Evolutionary conservation across 1,140 invertebrate species (phyloP).

Genomic region (Calephelis virginiensis): DNA sequence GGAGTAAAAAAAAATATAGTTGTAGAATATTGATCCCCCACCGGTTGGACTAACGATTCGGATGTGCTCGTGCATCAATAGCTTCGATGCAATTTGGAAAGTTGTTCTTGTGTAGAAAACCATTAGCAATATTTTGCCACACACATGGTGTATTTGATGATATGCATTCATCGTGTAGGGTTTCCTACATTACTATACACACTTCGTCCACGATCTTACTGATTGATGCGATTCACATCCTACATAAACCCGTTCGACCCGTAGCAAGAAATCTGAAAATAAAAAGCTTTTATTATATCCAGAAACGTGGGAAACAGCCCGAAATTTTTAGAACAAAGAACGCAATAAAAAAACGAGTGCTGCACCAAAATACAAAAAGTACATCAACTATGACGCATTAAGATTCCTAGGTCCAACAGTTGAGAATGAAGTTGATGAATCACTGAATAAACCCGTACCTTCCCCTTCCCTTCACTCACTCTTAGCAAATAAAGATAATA

Average conservation of each 20-base stretch:
- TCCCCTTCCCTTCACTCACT: constrained; percentile 1
- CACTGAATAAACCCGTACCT: constrained; percentile 19
- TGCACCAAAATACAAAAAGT: constrained; percentile 22
- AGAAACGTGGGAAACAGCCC: no score
- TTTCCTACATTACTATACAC: constrained; percentile 24
- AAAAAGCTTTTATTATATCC: no score
- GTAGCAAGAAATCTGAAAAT: background rate
- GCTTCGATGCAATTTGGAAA: no score
- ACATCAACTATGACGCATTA: constrained; percentile 23
- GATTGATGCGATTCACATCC: constrained; percentile 19
- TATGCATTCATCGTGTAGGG: constrained; percentile 25
- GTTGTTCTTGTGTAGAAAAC: background rate
- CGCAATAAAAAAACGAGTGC: background rate
- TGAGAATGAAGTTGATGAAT: constrained; percentile 19
- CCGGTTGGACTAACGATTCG: background rate
- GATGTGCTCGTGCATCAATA: no score
- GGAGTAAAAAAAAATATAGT: constrained; percentile 13
- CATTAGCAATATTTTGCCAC: constrained; percentile 19
- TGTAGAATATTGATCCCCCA: constrained; percentile 17
- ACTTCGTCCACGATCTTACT: constrained; percentile 26
- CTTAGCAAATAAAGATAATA: constrained; percentile 15
- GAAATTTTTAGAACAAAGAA: no score
- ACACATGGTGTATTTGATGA: constrained; percentile 21
- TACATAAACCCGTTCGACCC: constrained; percentile 17
- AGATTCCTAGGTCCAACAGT: constrained; percentile 12